phyloP scores from a whole-genome alignment of 2,797 vertebrate species.

The Hippopotamyrus pictus region DNA sequence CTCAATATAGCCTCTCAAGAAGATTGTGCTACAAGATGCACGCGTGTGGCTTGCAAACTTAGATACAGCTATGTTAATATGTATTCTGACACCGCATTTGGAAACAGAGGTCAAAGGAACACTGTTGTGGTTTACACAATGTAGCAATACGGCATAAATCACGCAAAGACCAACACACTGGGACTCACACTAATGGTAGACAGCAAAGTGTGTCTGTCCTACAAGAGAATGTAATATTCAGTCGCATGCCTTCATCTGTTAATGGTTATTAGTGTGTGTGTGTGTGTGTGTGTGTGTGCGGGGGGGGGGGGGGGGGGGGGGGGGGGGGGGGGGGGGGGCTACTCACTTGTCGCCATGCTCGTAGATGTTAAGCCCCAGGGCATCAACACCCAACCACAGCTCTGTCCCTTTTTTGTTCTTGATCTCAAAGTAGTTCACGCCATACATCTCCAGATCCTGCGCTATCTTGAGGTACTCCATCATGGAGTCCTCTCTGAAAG shows the following conservation, averaged over 20 bases:
- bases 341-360: slow-evolving; percentile 96
- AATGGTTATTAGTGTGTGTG: background rate
- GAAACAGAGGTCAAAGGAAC: background rate
- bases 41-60: background rate
- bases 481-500: slow-evolving; percentile 89
- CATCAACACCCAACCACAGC: slow-evolving; percentile 92
- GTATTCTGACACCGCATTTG: background rate
- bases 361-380: slow-evolving; percentile 95
- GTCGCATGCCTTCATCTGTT: background rate
- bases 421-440: slow-evolving; percentile 98
- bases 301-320: too few species aligned
- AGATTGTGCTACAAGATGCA: background rate
- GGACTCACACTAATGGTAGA: background rate
- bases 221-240: background rate
- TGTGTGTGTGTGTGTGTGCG: background rate
- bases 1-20: background rate
- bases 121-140: background rate
- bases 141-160: background rate
- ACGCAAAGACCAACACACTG: background rate
- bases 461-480: slow-evolving; percentile 98
- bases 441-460: slow-evolving; percentile 97
- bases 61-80: background rate
- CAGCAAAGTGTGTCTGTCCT: background rate
- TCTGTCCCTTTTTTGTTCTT: slow-evolving; percentile 98
- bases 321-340: background rate